Percentiles rank a stretch among this genome's conserved stretches.
Evolutionary conservation across 2,113 vertebrate genomes (phyloP).

Genomic region (Chlorocebus sabaeus): DNA sequence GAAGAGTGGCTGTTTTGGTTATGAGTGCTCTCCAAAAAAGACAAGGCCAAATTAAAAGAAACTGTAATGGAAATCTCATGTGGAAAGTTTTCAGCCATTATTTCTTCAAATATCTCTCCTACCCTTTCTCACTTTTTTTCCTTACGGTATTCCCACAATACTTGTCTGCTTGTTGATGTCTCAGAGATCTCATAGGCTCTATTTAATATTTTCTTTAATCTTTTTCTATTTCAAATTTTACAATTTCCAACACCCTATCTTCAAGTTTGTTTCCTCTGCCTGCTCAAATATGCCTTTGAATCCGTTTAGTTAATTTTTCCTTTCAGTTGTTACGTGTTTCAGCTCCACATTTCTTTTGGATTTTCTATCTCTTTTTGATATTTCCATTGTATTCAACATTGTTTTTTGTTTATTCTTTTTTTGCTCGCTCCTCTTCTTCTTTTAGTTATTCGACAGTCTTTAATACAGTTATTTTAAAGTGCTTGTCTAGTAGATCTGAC

Average conservation of each 20-base stretch:
- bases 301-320: too few relatives aligned
- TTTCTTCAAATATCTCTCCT: not conserved
- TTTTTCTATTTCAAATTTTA: not conserved
- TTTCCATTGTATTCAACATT: too few relatives aligned
- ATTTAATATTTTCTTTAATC: not conserved
- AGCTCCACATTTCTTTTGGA: too few relatives aligned
- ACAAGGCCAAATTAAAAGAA: not conserved
- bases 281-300: too few relatives aligned
- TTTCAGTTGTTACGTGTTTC: too few relatives aligned
- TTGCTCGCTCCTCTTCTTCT: too few relatives aligned
- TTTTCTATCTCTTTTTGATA: too few relatives aligned
- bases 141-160: not conserved
- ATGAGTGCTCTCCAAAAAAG: not conserved
- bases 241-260: not conserved
- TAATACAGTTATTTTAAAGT: too few relatives aligned
- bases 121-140: not conserved
- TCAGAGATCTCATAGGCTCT: not conserved
- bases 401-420: too few relatives aligned
- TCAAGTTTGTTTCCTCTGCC: not conserved
- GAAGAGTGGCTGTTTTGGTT: not conserved
- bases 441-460: too few relatives aligned
- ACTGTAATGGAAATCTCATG: not conserved
- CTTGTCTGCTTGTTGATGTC: not conserved
- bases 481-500: too few relatives aligned
- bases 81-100: too few relatives aligned